Evolutionary conservation across 2,113 vertebrate genomes (phyloP), one percentile per base, ranked within the genome.

Genomic region (Hyaena hyaena): DNA sequence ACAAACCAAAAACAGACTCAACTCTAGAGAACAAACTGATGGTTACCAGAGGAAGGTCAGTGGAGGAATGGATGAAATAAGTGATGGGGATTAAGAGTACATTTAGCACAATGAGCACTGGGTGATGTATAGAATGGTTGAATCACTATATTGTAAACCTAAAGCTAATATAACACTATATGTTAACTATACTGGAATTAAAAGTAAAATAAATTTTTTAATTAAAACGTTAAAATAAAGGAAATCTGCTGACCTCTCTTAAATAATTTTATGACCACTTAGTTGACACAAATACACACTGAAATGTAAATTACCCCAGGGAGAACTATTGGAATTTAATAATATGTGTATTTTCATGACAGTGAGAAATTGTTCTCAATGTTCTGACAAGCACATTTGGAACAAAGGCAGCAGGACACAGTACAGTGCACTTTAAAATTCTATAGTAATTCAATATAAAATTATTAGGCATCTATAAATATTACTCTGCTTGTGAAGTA

Each of bases 281-380:
- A 39, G 21, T 79, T 3, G 1, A 85, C 53, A 61, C 23, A 93
- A 85, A 85, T 61, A 71, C n/a, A 82, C 14, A 69, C 3, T 91
- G 19, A 91, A 68, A 95, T 77, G 11, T 85, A 93, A 90, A 95
- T 73, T 86, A 11, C 35, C 24, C 97, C 77, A 97, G 77, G 48
- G 95, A 90, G 35, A 98, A 89, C 66, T 96, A 53, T 69, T 84
- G 83, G 33, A 97, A 98, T 97, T 97, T 97, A 95, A 94, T 96
- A 90, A 81, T 82, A 83, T 10, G 21, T 97, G 92, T 96, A 2
- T 95, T 98, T 97, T 94, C 24, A 69, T 65, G 48, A 88, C 90
- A 95, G 90, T 84, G 86, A 98, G 68, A 98, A 98, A 91, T 86
- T 97, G 74, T 50, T 94, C 17, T 97, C n/a, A 95, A 24, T 95